Evolutionary conservation across 2,113 vertebrate species (phyloP), one percentile per base, ranked within the genome.

Genomic region (Silurus glanis): DNA sequence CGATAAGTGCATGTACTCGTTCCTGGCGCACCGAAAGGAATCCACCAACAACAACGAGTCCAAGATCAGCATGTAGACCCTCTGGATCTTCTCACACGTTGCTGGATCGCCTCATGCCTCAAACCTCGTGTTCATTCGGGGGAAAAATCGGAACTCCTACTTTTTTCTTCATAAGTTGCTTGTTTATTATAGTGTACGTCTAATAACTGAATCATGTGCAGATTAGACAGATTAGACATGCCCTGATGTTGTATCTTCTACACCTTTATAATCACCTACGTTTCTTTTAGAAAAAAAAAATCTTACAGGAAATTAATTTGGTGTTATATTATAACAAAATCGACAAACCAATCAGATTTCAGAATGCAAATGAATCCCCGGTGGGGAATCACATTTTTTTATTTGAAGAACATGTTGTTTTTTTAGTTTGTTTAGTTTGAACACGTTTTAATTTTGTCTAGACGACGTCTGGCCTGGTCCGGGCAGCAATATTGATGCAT

Each of bases 1-100:
- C 0, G 96, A 97, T 92, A 97, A 97, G 90, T 97, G 96, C 90
- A 97, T 97, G 96, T 96, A 97, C 90, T 96, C 96, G 58, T 97
- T 97, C 90, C 95, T 97, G 9, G 96, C 96, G 84, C 96, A 97
- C 53, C 94, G 96, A 85, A 96, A 97, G 88, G 95, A 97, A 91
- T 95, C 95, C 90, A 96, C 95, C 90, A 97, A 97, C 94, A 97
- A 97, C 93, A 97, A 97, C 49, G 95, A 97, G 92, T 94, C 95
- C 1, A 96, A 97, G 92, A 95, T 96, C 56, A n/a, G 59, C 14
- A 82, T 80, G n/a, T 90, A 83, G 76, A 23, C 53, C 0, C 17
- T 49, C 51, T 12, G 53, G 17, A 23, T 10, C 14, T 37, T 9
- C 49, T 19, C 37, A 1, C 28, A 45, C 0, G 3, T 7, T 28